Percentiles rank a stretch among this genome's conserved stretches.
Evolutionary conservation across 2,113 vertebrate genomes (phyloP).

Genomic region (Emydocephalus ijimae): DNA sequence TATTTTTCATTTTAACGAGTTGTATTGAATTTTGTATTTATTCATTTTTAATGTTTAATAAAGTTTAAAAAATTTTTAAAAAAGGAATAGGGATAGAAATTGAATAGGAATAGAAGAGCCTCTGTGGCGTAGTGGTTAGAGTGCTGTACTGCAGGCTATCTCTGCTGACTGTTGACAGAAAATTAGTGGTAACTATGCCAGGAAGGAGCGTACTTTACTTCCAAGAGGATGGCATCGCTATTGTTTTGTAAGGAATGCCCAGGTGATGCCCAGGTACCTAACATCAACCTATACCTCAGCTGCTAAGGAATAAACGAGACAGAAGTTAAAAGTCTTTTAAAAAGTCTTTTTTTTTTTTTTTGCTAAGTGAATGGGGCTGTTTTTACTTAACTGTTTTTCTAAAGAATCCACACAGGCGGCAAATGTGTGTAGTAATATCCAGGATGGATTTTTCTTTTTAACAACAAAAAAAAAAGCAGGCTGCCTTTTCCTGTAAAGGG

Average conservation of each 20-base stretch:
- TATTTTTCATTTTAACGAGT: no score
- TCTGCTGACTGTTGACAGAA: no score
- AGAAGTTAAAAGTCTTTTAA: not conserved
- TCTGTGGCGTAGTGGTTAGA: no score
- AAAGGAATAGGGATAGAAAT: no score
- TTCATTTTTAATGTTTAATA: no score
- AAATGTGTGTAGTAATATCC: not conserved
- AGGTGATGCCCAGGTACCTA: not conserved
- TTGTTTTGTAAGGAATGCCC: not conserved
- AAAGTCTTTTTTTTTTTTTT: not conserved
- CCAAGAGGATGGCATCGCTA: not conserved
- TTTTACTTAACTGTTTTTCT: not conserved
- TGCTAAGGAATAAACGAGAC: not conserved
- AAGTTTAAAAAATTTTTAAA: no score
- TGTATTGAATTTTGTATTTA: no score
- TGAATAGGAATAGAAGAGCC: no score
- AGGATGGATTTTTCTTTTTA: not conserved
- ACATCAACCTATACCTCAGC: not conserved
- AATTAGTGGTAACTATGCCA: not conserved
- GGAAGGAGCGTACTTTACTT: not conserved
- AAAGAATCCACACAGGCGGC: not conserved
- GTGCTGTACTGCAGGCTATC: no score
- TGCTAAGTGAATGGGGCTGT: not conserved
- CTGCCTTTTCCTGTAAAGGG: constrained; percentile 28
- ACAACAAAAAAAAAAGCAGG: not conserved